A percentile compares a stretch with the other conserved stretches of the same genome.
Conservation (phyloP, 2,797 vertebrate species). For the Acipenser oxyrinchus region DNA sequence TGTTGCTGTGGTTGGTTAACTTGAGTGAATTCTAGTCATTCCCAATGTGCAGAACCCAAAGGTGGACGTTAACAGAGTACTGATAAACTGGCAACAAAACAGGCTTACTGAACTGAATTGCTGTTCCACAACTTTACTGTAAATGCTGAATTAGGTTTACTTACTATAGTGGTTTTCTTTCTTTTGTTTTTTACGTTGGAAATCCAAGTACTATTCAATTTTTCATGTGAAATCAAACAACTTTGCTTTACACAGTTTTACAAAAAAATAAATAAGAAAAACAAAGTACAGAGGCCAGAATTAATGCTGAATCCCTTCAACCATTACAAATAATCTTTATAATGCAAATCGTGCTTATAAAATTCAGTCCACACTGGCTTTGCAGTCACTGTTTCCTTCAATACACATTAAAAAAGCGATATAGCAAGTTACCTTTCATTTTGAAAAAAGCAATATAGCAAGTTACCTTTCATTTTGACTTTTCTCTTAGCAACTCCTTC, state of each 20-base stretch:
- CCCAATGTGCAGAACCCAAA: too few species aligned
- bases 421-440: conserved; percentile 26
- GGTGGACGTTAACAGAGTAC: too few species aligned
- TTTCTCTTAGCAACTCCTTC: conserved; percentile 27
- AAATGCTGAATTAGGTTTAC: too few species aligned
- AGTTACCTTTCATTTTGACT: conserved; percentile 24
- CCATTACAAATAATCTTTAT: neutral
- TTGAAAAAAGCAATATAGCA: conserved; percentile 12
- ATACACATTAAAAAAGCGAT: neutral
- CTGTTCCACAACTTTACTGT: too few species aligned
- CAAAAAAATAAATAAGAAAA: neutral
- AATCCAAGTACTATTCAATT: too few species aligned
- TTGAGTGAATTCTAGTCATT: too few species aligned
- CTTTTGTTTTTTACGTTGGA: too few species aligned
- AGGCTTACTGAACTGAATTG: too few species aligned
- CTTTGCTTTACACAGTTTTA: neutral
- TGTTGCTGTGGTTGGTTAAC: too few species aligned
- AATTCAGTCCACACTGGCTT: neutral
- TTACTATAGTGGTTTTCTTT: too few species aligned
- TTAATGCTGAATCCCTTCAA: conserved; percentile 3
- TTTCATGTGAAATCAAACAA: too few species aligned
- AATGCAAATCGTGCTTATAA: neutral
- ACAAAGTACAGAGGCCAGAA: neutral
- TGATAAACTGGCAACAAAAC: too few species aligned
- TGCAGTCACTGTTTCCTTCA: conserved; percentile 12